phyloP scores from a whole-genome alignment of 1,140 invertebrate species.

The Dendrolimus punctatus region DNA sequence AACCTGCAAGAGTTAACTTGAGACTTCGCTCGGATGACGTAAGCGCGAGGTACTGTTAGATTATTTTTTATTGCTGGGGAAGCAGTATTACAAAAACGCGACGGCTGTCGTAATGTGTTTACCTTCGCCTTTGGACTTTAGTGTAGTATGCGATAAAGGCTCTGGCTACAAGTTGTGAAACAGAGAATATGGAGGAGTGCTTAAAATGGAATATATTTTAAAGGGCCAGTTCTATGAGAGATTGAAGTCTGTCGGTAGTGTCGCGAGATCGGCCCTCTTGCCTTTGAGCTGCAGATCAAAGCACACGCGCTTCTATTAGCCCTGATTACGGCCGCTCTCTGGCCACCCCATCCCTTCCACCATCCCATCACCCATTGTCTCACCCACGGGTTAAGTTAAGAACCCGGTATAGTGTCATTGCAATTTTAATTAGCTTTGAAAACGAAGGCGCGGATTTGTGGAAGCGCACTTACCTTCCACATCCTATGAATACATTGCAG shows the following conservation, averaged over 20 bases:
- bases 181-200: neutral
- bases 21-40: no score
- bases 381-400: slow-evolving; percentile 40
- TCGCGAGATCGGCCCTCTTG: slow-evolving; percentile 47
- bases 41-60: no score
- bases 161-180: no score
- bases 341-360: slow-evolving; percentile 27
- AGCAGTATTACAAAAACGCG: no score
- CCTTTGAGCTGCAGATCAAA: slow-evolving; percentile 67
- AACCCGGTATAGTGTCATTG: slow-evolving; percentile 45
- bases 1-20: no score
- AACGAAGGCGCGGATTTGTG: slow-evolving; percentile 7
- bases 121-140: no score
- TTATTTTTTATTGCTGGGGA: no score
- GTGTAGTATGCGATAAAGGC: no score
- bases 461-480: neutral
- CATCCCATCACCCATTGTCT: slow-evolving; percentile 32
- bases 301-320: slow-evolving; percentile 66
- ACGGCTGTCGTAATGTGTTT: no score
- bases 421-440: slow-evolving; percentile 57
- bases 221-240: slow-evolving; percentile 25
- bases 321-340: slow-evolving; percentile 58
- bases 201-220: neutral
- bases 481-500: neutral
- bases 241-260: slow-evolving; percentile 16